Conservation (phyloP, 2,113 vertebrate species). For the Holacanthus passer region DNA sequence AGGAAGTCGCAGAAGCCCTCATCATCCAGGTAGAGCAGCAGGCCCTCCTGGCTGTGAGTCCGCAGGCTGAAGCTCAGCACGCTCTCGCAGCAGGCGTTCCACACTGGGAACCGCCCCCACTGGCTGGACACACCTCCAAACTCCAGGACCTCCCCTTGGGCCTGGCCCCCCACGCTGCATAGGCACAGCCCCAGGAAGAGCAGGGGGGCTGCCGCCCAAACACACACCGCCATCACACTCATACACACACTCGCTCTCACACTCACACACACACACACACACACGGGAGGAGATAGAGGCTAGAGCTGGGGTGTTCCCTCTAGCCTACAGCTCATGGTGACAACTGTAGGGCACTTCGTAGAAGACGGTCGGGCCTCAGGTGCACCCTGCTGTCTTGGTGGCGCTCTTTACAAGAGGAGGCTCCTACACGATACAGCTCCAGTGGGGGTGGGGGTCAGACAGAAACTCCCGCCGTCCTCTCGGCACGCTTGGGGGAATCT, state of each 20-base stretch:
- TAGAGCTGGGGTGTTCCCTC: slow-evolving; percentile 74
- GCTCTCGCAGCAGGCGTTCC: slow-evolving; percentile 99
- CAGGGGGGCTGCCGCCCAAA: slow-evolving; percentile 82
- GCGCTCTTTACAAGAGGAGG: slow-evolving; percentile 19
- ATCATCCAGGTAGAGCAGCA: slow-evolving; percentile 97
- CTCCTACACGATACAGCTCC: slow-evolving; percentile 35
- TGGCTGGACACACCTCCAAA: slow-evolving; percentile 96
- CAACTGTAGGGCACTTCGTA: slow-evolving; percentile 61
- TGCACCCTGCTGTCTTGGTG: slow-evolving; percentile 47
- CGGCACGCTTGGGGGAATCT: slow-evolving; percentile 47
- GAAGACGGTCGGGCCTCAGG: slow-evolving; percentile 50
- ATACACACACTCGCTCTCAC: slow-evolving; percentile 73
- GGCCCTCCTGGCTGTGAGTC: slow-evolving; percentile 95
- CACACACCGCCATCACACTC: slow-evolving; percentile 83
- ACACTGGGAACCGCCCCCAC: slow-evolving; percentile 98
- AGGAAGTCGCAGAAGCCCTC: slow-evolving; percentile 99
- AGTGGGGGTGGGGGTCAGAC: slow-evolving; percentile 28
- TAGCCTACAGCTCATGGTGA: slow-evolving; percentile 77
- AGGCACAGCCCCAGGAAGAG: slow-evolving; percentile 83
- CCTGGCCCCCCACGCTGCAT: slow-evolving; percentile 81
- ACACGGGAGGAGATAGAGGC: slow-evolving; percentile 65
- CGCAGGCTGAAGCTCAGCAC: slow-evolving; percentile 99
- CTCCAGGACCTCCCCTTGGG: slow-evolving; percentile 87
- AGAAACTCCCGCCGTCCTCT: slow-evolving; percentile 51
- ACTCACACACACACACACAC: slow-evolving; percentile 69